phyloP scores from a whole-genome alignment of 2,888 invertebrate genomes.

The Petrolisthes manimaculis region DNA sequence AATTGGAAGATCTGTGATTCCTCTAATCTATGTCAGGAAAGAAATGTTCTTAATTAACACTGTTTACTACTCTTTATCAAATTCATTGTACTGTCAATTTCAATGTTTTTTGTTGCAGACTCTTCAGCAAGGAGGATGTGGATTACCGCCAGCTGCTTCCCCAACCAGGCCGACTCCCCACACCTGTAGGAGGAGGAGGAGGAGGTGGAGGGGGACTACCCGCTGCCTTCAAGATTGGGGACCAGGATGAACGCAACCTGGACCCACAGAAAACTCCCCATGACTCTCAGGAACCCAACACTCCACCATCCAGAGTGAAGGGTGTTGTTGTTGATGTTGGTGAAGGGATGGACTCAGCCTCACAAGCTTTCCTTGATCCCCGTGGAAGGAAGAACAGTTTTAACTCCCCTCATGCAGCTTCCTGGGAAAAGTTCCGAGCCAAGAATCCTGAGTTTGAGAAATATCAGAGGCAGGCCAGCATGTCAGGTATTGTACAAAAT shows the following conservation, averaged over 20 bases:
- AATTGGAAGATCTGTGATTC: too few species aligned
- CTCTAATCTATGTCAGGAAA: too few species aligned
- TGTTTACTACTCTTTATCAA: background rate
- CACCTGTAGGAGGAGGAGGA: conserved; percentile 25
- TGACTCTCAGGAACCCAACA: conserved; percentile 6
- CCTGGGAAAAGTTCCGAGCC: conserved; percentile 68
- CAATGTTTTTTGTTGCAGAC: conserved; percentile 21
- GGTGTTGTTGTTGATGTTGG: background rate
- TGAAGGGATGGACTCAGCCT: conserved; percentile 19
- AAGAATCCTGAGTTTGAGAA: conserved; percentile 67
- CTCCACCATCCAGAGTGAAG: background rate
- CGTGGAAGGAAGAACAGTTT: conserved; percentile 40
- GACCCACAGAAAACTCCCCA: background rate
- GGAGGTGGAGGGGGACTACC: background rate
- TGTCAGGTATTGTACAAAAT: conserved; percentile 23
- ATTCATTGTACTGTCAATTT: background rate
- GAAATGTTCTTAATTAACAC: background rate
- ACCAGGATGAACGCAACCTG: conserved; percentile 52
- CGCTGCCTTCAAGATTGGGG: conserved; percentile 40
- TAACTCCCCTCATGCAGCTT: conserved; percentile 65
- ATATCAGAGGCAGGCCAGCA: conserved; percentile 59
- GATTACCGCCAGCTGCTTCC: conserved; percentile 61
- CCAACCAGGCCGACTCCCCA: conserved; percentile 32
- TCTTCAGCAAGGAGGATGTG: conserved; percentile 65
- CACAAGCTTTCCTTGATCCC: conserved; percentile 10